These are phyloP conservation scores for Triops cancriformis DNA, from an alignment of 1,140 invertebrate species.

Conservation along the genomic window DNA sequence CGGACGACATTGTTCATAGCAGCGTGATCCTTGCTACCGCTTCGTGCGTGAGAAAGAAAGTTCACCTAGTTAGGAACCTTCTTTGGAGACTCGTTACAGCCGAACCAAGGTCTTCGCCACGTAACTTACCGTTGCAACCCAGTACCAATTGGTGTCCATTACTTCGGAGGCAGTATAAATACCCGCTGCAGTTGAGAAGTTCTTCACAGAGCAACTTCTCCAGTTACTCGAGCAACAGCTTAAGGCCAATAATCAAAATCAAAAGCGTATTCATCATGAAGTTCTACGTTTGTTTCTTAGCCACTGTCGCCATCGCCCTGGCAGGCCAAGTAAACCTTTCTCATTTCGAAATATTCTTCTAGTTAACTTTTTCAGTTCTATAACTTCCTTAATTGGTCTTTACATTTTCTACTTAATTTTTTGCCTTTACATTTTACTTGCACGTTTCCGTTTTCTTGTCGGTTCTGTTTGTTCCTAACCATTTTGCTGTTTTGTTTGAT, in stretches of 20 bases:
- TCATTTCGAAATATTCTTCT: too few relatives aligned
- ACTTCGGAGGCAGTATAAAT: not conserved
- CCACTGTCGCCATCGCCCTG: not conserved
- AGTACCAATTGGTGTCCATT: not conserved
- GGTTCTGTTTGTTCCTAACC: too few relatives aligned
- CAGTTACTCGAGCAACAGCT: not conserved
- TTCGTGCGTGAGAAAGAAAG: slow-evolving; percentile 13
- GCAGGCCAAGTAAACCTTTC: not conserved
- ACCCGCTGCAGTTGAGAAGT: not conserved
- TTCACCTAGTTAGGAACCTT: not conserved
- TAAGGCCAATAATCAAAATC: not conserved
- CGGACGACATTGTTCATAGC: not conserved
- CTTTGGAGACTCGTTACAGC: not conserved
- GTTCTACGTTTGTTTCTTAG: not conserved
- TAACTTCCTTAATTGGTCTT: too few relatives aligned
- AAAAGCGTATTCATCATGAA: not conserved
- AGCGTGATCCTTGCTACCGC: not conserved
- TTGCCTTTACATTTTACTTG: too few relatives aligned
- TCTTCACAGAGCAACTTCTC: not conserved
- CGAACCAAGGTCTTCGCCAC: not conserved
- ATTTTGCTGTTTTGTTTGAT: too few relatives aligned
- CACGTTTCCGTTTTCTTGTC: too few relatives aligned
- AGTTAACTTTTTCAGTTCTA: too few relatives aligned
- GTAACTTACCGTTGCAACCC: not conserved
- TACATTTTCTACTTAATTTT: too few relatives aligned